Conservation (phyloP, 1,140 invertebrate genomes). For the Pachypsylla venusta region DNA sequence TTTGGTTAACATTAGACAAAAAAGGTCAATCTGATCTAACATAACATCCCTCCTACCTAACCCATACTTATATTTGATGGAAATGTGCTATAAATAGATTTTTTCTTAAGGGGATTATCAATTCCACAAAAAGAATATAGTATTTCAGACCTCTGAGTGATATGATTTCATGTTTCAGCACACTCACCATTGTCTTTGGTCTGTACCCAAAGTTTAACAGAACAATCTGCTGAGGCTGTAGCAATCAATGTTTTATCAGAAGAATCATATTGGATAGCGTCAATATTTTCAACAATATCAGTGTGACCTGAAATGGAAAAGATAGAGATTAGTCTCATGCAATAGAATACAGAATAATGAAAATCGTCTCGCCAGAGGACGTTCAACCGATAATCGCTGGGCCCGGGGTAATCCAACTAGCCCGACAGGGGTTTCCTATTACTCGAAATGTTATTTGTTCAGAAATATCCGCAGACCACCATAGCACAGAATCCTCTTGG, state of each 20-base stretch:
- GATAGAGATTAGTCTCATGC: too few relatives aligned
- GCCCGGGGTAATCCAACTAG: too few relatives aligned
- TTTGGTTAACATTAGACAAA: background rate
- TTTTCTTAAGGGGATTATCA: background rate
- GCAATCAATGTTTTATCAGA: slow-evolving; percentile 35
- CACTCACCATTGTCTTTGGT: slow-evolving; percentile 13
- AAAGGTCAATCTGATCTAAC: background rate
- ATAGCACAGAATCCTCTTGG: too few relatives aligned
- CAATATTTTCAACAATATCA: slow-evolving; percentile 42
- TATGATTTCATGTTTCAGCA: too few relatives aligned
- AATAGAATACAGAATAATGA: too few relatives aligned
- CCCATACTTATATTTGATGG: background rate
- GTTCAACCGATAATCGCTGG: too few relatives aligned
- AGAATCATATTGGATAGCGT: slow-evolving; percentile 33
- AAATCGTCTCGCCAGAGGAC: too few relatives aligned
- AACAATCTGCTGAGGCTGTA: slow-evolving; percentile 46
- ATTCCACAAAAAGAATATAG: background rate
- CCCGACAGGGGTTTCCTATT: too few relatives aligned
- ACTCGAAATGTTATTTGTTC: too few relatives aligned
- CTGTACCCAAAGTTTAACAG: slow-evolving; percentile 43
- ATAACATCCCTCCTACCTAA: background rate
- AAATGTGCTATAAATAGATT: slow-evolving; percentile 7
- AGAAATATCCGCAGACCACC: too few relatives aligned
- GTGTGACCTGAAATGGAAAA: slow-evolving; percentile 37
- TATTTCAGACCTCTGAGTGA: slow-evolving; percentile 12